Conservation (phyloP, 64 coral and sea anemone species). For the Trachythela sp. region DNA sequence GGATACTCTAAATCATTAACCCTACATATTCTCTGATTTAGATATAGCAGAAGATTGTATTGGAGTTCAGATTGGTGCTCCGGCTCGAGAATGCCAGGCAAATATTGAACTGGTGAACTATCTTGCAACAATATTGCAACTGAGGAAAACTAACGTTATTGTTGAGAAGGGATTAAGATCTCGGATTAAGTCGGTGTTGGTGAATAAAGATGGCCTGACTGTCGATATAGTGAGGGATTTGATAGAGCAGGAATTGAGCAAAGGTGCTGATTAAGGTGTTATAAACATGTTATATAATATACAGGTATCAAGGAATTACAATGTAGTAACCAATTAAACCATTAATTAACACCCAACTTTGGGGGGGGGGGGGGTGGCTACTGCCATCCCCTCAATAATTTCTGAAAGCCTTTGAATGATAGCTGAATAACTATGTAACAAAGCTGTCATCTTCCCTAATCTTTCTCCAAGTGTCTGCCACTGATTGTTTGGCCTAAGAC, state of each 20-base stretch:
- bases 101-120: conserved; percentile 52
- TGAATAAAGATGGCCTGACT: conserved; percentile 27
- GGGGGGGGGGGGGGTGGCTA: no score
- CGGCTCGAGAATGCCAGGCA: conserved; percentile 38
- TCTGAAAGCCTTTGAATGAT: no score
- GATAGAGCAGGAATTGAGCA: background rate
- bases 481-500: no score
- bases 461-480: no score
- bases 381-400: no score
- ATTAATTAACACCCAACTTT: no score
- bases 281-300: no score
- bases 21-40: background rate
- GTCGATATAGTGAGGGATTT: conserved; percentile 44
- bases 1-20: no score
- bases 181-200: conserved; percentile 40
- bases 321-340: no score
- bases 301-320: no score
- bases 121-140: conserved; percentile 40
- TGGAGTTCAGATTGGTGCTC: conserved; percentile 42
- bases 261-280: background rate
- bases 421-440: no score
- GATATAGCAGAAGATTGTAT: conserved; percentile 49
- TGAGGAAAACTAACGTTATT: conserved; percentile 46
- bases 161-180: conserved; percentile 63
- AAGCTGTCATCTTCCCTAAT: no score